Percentiles rank a stretch among this genome's conserved stretches.
These are phyloP conservation scores for Notolepis coatsorum DNA, from an alignment of 2,797 vertebrate genomes.

Conservation along the genomic window DNA sequence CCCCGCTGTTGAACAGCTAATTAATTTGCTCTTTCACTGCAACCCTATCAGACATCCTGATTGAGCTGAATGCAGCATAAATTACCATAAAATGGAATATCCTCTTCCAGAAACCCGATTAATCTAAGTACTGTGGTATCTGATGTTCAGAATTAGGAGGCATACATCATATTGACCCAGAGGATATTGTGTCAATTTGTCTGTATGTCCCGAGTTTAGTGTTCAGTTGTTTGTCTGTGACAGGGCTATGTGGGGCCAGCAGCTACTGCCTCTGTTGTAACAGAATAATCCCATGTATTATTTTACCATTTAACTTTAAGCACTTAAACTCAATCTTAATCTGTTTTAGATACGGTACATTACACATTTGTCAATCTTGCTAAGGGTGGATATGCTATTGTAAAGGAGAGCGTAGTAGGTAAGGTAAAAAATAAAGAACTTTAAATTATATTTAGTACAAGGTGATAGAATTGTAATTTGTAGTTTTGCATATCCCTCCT, in stretches of 20 bases:
- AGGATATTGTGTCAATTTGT: not conserved
- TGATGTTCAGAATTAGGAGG: not conserved
- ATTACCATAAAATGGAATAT: slow-evolving; percentile 30
- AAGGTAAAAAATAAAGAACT: not conserved
- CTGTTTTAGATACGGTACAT: slow-evolving; percentile 11
- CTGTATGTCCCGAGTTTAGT: not conserved
- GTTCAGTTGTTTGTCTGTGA: not conserved
- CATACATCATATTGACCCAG: not conserved
- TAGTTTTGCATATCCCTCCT: not conserved
- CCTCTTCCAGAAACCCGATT: slow-evolving; percentile 31
- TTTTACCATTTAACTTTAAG: not conserved
- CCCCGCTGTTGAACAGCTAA: slow-evolving; percentile 42
- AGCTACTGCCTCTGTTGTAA: not conserved
- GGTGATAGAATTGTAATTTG: not conserved
- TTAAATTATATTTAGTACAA: not conserved
- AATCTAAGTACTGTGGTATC: not conserved
- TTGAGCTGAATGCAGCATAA: slow-evolving; percentile 9
- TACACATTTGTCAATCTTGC: slow-evolving; percentile 15
- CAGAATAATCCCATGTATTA: not conserved
- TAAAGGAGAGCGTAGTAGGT: not conserved
- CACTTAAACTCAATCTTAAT: slow-evolving; percentile 28
- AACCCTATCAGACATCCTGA: slow-evolving; percentile 18
- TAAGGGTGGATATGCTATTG: not conserved
- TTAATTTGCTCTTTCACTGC: slow-evolving; percentile 52
- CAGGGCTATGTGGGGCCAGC: not conserved